These are phyloP conservation scores for Catharus ustulatus DNA, from an alignment of 2,797 vertebrate species.

Conservation along the genomic window DNA sequence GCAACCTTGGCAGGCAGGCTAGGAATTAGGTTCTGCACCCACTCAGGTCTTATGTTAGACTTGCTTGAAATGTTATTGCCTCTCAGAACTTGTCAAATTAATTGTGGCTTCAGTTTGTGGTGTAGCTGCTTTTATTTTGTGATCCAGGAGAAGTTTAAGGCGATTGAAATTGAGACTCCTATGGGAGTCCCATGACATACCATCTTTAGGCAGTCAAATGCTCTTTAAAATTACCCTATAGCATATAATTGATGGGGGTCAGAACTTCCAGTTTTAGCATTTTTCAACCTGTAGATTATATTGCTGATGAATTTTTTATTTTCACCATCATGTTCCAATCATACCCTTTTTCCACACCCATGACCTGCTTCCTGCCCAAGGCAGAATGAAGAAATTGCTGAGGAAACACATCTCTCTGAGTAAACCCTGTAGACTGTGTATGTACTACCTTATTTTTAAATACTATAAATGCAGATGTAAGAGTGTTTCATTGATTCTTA, in stretches of 20 bases:
- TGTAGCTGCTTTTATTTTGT: background rate
- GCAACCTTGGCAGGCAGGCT: background rate
- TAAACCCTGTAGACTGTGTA: background rate
- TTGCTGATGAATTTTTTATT: background rate
- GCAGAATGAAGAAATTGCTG: background rate
- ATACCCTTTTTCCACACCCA: background rate
- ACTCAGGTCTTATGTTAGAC: background rate
- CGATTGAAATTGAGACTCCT: background rate
- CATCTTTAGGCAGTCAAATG: background rate
- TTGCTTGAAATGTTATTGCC: background rate
- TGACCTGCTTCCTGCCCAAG: background rate
- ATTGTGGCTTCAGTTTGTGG: background rate
- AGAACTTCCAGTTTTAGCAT: background rate
- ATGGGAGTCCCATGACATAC: fast-evolving
- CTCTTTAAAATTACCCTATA: background rate
- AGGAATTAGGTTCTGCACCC: background rate
- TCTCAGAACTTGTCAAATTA: background rate
- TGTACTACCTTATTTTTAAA: constrained; percentile 41
- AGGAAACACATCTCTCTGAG: background rate
- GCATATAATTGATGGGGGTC: background rate
- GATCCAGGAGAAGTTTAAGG: background rate
- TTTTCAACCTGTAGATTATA: background rate
- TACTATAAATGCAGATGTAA: constrained; percentile 38
- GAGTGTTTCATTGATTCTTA: constrained; percentile 38
- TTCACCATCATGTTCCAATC: background rate